Evolutionary conservation across 2,888 invertebrate genomes (phyloP), one percentile per base, ranked within the genome.

Genomic region (Dinocampus coccinellae): DNA sequence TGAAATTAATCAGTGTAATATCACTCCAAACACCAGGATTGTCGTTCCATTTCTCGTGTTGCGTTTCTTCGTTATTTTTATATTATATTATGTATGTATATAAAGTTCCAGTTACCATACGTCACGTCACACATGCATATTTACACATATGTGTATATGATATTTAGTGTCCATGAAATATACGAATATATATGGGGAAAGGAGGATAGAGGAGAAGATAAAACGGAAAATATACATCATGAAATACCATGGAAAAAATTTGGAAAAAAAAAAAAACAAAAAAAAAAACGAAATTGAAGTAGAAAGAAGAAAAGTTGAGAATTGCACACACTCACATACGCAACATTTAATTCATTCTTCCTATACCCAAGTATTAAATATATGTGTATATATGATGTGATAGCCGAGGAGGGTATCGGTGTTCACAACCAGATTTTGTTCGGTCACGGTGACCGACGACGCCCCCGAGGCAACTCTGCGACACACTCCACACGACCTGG

Each of bases 391-490:
- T 36, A 39, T 26, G 16, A 39, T 16, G 57, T 16, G 26, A 57
- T 66, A 66, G 66, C 66, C n/a, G n/a, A 20, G 2, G 66, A 70
- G 16, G 81, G 82, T 82, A 82, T 82, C 80, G 80, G 82, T 79
- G 81, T 83, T 83, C 80, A 78, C 77, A 76, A 80, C 77, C 78
- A 84, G 82, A 84, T 84, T 83, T 81, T 79, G 80, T 82, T 83
- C 83, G 78, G 87, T 86, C 86, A 85, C 87, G 85, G 83, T 84
- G 73, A 75, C 78, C 82, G 83, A 79, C 82, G 82, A 79, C 77
- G 80, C 76, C 81, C 78, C 80, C 81, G 78, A 78, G 78, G 55
- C 71, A 58, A 62, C 72, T 57, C 71, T 60, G 80, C 80, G 82
- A 57, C 67, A 71, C 68, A 69, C 64, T 71, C 64, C 47, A 16